Evolutionary conservation across 2,888 invertebrate species (phyloP), one percentile per base, ranked within the genome.

Genomic region (Buathra laborator): DNA sequence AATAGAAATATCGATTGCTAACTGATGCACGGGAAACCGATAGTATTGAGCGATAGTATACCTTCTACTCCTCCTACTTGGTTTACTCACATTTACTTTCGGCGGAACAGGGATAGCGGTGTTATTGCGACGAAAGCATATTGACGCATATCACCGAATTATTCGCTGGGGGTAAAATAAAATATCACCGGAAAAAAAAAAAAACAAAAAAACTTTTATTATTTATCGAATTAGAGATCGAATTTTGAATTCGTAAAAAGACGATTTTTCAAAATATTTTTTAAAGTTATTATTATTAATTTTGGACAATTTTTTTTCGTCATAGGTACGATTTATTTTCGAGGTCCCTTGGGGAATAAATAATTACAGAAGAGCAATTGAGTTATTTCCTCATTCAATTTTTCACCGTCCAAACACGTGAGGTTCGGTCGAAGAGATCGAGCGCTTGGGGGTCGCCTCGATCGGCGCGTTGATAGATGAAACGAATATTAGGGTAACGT

Each of bases 41-140:
- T 83, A 68, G 82, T 68, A 83, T 64, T 72, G 66, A 43, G 77
- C 43, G 46, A 77, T 48, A 32, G 56, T 67, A 71, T 59, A 67
- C 82, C 72, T 67, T 24, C 43, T 67, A 3, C 59, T 16, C 53
- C 14, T 24, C 5, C 37, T 62, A 62, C 44, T 75, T 64, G 48
- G 48, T 46, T 46, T 64, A 64, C 48, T 64, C 62, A 48, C 62
- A 64, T 64, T 75, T 48, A 75, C 64, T 62, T 32, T 64, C 71
- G 81, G 79, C 72, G 81, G 86, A 88, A 85, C 83, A 86, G 86
- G 81, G 9, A 37, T 7, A 37, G 84, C 81, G 85, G 80, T 83
- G 88, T 84, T 82, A 77, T 81, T 24, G 78, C 72, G 75, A 72
- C 64, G 56, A 66, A 75, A 46, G 62, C 43, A 59, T 46, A 74